Evolutionary conservation across 2,888 invertebrate genomes (phyloP), one percentile per base, ranked within the genome.

Genomic region (Dasysyrphus albostriatus): DNA sequence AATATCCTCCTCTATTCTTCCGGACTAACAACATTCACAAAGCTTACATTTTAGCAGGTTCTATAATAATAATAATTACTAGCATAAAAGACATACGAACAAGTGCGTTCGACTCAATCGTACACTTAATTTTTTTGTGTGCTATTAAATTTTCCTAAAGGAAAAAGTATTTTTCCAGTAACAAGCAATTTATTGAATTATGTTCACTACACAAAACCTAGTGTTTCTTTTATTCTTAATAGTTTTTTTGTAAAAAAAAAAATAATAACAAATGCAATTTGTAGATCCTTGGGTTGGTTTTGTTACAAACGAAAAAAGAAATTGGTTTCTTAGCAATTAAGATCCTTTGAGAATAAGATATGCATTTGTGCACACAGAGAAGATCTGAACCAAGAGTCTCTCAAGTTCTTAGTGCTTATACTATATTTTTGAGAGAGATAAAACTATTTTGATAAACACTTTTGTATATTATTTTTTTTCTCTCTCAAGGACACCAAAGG

Each of bases 271-370:
- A 16, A 19, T 65, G 65, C 56, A 44, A 47, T 56, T 56, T 65
- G 29, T 70, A 49, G 16, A 44, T 65, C 32, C 56, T 72, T 47
- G 67, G 8, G 44, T 67, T 67, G 3, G 24, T 14, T 16, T 12
- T 32, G 10, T 24, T 19, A 37, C 34, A 63, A 58, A 69, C 34
- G 32, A 51, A 37, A 70, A 63, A 42, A 10, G n/a, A 59, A 70
- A 70, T 59, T 56, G 44, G 44, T 34, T 73, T 73, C 72, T 70
- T 10, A 42, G 49, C 63, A 72, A 72, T 76, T 65, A 70, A 65
- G 70, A 49, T 76, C 72, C 81, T 76, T 82, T 82, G 81, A 76
- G 76, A 61, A 24, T 12, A 79, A 9, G 65, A 44, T 63, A 54
- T 72, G 61, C 70, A 63, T 54, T 61, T 47, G 47, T 39, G 16